Evolutionary conservation across 2,888 invertebrate genomes (phyloP).

Genomic region (Lepetodrilus schrolli): DNA sequence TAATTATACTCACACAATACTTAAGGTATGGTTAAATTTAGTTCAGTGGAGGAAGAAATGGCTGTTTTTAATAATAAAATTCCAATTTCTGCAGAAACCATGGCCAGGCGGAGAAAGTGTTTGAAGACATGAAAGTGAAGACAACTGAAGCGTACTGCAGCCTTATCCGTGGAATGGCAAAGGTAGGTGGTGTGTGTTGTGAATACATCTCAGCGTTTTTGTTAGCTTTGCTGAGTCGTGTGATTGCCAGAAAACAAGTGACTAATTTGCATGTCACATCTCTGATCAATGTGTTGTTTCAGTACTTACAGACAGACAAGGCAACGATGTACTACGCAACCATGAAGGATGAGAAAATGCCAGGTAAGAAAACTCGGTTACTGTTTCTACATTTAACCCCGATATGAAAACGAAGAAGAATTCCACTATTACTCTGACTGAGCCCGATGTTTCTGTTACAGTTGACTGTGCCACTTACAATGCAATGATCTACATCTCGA

Average conservation of each 20-base stretch:
- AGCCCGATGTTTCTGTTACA: too few relatives aligned
- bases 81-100: slow-evolving; percentile 42
- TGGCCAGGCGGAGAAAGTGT: slow-evolving; percentile 85
- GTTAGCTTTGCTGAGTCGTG: not conserved
- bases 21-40: too few relatives aligned
- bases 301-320: slow-evolving; percentile 45
- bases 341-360: slow-evolving; percentile 78
- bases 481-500: slow-evolving; percentile 32
- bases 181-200: slow-evolving; percentile 75
- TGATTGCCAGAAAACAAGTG: too few relatives aligned
- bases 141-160: slow-evolving; percentile 81
- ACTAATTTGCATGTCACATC: not conserved
- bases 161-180: slow-evolving; percentile 88
- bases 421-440: too few relatives aligned
- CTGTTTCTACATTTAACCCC: too few relatives aligned
- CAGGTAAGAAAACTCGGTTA: slow-evolving; percentile 39
- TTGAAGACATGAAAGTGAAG: slow-evolving; percentile 82
- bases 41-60: too few relatives aligned
- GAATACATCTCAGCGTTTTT: not conserved
- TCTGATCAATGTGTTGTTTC: slow-evolving; percentile 3
- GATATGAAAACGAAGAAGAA: too few relatives aligned
- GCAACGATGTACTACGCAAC: slow-evolving; percentile 69
- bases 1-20: too few relatives aligned
- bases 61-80: too few relatives aligned
- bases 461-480: slow-evolving; percentile 44